Evolutionary conservation across 2,888 invertebrate genomes (phyloP), one percentile per base, ranked within the genome.

Genomic region (Pristionchus mayeri): DNA sequence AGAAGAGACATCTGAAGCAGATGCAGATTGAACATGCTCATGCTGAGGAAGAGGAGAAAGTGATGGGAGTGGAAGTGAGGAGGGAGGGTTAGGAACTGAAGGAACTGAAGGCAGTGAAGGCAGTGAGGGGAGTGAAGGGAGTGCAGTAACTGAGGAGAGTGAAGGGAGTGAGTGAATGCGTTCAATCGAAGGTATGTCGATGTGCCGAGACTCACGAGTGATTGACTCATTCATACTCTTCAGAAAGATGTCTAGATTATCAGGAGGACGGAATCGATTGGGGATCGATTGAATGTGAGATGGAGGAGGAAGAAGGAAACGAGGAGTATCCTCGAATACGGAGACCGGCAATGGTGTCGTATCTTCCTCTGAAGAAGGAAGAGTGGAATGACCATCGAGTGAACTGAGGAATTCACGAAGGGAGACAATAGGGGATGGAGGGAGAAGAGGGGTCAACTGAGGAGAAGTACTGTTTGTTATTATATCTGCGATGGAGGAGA

Each of bases 231-330:
- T 85, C 71, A 75, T 54, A 3, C 54, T 40, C 30, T 84, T 57
- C 84, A 85, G 71, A 11, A 48, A n/a, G 18, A 50, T 54, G 11
- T 76, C 52, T 24, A 85, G 76, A 79, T 85, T 85, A 37, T 85
- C 85, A 13, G 63, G 71, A 67, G 84, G 85, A 50, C 67, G 84
- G 76, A 76, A 60, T 44, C 57, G 84, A 71, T 37, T 63, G n/a
- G 79, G 48, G 24, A 40, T 80, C 84, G 13, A 40, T 34, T 54
- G 75, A 0, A 50, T 16, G 6, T 79, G 27, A 21, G 48, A 44
- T 27, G 85, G 85, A 40, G 85, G 85, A 37, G 85, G 85, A 40
- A 85, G 85, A n/a, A 84, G 67, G 84, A 85, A 85, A 16, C 76
- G 78, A 34, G 85, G 85, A 34, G 83, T 60, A 27, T 85, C 85